Percentiles rank a stretch among this genome's conserved stretches.
phyloP scores from a whole-genome alignment of 1,140 invertebrate species.

The Drosophila oshimai region DNA sequence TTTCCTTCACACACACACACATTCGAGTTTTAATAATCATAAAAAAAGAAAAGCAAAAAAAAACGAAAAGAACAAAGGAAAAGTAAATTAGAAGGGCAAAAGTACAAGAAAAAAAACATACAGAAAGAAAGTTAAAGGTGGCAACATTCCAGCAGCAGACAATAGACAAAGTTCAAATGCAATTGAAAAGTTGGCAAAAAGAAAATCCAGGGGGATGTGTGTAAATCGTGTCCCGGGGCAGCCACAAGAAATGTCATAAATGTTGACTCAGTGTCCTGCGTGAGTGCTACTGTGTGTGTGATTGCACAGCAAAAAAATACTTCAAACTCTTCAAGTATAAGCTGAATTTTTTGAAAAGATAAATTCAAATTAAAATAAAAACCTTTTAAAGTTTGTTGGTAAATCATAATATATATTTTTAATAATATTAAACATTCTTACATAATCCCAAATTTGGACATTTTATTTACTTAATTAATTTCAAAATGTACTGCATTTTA shows the following conservation, averaged over 20 bases:
- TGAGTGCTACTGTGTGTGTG: neutral
- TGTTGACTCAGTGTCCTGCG: conserved; percentile 34
- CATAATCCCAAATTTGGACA: too few relatives aligned
- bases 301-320: neutral
- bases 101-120: conserved; percentile 1
- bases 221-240: neutral
- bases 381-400: too few relatives aligned
- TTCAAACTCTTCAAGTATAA: neutral
- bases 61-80: conserved; percentile 26
- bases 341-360: neutral
- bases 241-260: conserved; percentile 63
- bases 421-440: too few relatives aligned
- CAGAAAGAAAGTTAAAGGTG: conserved; percentile 14
- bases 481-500: too few relatives aligned
- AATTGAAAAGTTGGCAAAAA: conserved; percentile 64
- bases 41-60: conserved; percentile 38
- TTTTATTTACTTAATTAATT: too few relatives aligned
- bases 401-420: too few relatives aligned
- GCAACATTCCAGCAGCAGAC: conserved; percentile 27
- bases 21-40: conserved; percentile 60
- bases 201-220: neutral
- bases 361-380: too few relatives aligned
- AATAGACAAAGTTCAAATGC: conserved; percentile 69
- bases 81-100: conserved; percentile 26
- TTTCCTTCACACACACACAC: neutral